Percentiles rank a stretch among this genome's conserved stretches.
Conservation (phyloP, 2,888 invertebrate genomes). For the Acrobasis suavella region DNA sequence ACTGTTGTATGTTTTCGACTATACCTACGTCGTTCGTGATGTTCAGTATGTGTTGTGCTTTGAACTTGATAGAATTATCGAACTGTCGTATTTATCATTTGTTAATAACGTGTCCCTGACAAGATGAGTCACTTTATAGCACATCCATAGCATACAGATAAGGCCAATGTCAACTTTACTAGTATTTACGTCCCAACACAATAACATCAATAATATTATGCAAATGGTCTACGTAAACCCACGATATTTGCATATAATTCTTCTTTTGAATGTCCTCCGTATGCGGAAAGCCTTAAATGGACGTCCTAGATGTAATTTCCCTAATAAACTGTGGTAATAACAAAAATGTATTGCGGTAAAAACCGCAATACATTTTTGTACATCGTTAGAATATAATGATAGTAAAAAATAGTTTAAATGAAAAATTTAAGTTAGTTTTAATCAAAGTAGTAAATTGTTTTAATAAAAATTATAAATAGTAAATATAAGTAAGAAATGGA, state of each 20-base stretch:
- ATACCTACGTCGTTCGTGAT: too few species aligned
- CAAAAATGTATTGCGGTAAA: not conserved
- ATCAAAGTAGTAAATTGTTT: too few species aligned
- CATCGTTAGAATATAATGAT: not conserved
- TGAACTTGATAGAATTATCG: not conserved
- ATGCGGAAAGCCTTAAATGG: conserved; percentile 18
- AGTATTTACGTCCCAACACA: not conserved
- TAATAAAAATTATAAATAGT: too few species aligned
- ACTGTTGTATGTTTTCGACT: too few species aligned
- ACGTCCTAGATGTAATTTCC: not conserved
- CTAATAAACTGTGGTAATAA: not conserved
- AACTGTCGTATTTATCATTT: not conserved
- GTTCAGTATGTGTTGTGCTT: too few species aligned
- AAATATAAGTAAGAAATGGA: too few species aligned
- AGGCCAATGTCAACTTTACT: not conserved
- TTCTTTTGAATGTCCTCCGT: not conserved
- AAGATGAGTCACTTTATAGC: not conserved
- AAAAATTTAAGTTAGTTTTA: too few species aligned
- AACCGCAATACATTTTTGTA: too few species aligned
- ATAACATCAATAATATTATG: conserved; percentile 15
- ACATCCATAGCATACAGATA: not conserved
- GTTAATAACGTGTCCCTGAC: not conserved
- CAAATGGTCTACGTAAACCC: not conserved
- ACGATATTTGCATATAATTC: conserved; percentile 15
- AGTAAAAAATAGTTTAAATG: not conserved